phyloP scores from a whole-genome alignment of 2,113 vertebrate genomes.

The Brachyhypopomus occidentalis region DNA sequence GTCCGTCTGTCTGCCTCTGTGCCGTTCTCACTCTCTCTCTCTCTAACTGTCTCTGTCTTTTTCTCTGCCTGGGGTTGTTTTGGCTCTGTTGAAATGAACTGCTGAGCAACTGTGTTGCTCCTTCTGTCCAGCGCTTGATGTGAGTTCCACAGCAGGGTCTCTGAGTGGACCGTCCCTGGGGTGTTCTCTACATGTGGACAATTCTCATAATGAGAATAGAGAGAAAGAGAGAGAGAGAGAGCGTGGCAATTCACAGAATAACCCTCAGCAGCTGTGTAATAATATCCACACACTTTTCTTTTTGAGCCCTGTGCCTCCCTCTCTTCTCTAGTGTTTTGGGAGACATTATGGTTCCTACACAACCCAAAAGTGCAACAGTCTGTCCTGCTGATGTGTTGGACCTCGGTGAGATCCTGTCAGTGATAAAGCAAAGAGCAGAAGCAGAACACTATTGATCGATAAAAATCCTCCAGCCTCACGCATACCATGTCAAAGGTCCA shows the following conservation, averaged over 20 bases:
- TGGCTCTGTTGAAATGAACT: too few relatives aligned
- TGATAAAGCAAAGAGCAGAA: conserved; percentile 40
- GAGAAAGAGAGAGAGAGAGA: background rate
- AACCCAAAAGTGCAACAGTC: conserved; percentile 10
- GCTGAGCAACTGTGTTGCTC: too few relatives aligned
- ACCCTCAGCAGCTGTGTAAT: conserved; percentile 9
- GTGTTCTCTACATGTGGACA: background rate
- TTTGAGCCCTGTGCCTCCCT: conserved; percentile 36
- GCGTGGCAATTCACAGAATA: background rate
- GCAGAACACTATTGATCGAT: conserved; percentile 49
- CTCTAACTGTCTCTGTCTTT: background rate
- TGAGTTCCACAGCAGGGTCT: background rate
- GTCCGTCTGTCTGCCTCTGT: background rate
- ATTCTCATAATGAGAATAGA: background rate
- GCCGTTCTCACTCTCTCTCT: conserved; percentile 2
- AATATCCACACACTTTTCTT: background rate
- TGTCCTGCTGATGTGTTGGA: conserved; percentile 28
- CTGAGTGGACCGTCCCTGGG: background rate
- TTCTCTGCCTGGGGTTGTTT: background rate
- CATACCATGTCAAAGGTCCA: conserved; percentile 24
- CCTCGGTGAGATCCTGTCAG: background rate
- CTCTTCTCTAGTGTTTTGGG: conserved; percentile 9
- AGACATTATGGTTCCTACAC: conserved; percentile 32
- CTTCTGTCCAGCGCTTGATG: background rate
- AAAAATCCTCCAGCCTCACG: conserved; percentile 43